Conservation (phyloP, 2,113 vertebrate genomes). For the Silurus asotus region DNA sequence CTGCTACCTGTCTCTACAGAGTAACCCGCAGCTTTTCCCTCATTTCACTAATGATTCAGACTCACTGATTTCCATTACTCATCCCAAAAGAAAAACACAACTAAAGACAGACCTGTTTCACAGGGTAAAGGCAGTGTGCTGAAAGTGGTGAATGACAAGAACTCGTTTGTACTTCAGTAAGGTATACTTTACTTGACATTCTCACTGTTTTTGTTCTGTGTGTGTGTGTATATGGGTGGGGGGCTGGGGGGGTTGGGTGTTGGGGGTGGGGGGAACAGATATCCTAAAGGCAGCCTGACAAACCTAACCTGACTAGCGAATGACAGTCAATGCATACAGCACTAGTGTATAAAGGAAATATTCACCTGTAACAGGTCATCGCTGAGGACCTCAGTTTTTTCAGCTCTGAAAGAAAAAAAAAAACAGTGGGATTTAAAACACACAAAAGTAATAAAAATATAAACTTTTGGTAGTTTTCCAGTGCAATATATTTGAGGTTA, state of each 20-base stretch:
- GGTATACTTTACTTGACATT: background rate
- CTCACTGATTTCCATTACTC: background rate
- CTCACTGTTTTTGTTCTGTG: background rate
- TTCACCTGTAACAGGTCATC: slow-evolving; percentile 97
- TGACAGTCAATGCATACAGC: background rate
- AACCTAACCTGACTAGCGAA: background rate
- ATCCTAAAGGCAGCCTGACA: background rate
- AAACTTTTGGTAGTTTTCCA: background rate
- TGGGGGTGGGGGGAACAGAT: no score
- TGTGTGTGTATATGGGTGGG: no score
- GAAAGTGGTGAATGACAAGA: background rate
- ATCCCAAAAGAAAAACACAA: background rate
- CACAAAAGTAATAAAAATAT: background rate
- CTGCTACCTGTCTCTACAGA: slow-evolving; percentile 50
- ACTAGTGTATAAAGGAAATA: slow-evolving; percentile 50
- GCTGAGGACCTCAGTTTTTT: slow-evolving; percentile 97
- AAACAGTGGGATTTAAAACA: slow-evolving; percentile 48
- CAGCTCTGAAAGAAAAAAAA: slow-evolving; percentile 83
- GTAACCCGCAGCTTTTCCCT: slow-evolving; percentile 38
- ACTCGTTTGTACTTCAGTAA: background rate
- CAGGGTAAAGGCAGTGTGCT: background rate
- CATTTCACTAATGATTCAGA: background rate
- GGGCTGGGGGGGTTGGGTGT: no score
- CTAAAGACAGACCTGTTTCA: slow-evolving; percentile 7
- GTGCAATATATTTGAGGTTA: background rate